phyloP scores from a whole-genome alignment of 2,113 vertebrate species.

The Dasypus novemcinctus region DNA sequence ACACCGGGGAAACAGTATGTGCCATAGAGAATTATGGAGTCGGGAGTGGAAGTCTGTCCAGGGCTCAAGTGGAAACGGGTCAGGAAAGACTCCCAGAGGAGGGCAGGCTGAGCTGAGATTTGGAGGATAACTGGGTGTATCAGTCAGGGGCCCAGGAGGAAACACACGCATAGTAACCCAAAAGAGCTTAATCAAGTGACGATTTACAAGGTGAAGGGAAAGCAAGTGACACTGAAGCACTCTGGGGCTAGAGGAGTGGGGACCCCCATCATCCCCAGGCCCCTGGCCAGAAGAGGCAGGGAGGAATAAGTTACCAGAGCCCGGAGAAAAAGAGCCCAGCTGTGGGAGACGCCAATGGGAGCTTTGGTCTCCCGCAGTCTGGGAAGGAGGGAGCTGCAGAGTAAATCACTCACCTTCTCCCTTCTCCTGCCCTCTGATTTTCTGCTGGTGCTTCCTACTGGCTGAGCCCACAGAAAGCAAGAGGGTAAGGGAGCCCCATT shows the following conservation, averaged over 20 bases:
- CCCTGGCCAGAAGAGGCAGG: not conserved
- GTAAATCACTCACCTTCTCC: not conserved
- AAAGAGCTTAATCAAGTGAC: not conserved
- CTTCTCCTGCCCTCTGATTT: not conserved
- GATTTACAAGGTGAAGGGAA: not conserved
- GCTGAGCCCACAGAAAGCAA: not conserved
- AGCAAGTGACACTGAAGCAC: too few relatives aligned
- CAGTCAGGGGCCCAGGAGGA: not conserved
- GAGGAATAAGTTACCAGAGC: not conserved
- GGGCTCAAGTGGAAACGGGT: not conserved
- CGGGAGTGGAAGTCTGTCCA: not conserved
- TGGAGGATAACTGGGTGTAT: not conserved
- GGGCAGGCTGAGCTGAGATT: not conserved
- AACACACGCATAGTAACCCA: not conserved
- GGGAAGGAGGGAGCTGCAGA: not conserved
- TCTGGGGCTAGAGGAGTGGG: not conserved
- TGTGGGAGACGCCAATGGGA: not conserved
- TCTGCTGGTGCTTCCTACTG: not conserved
- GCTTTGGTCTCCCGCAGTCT: not conserved
- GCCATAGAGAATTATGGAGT: not conserved
- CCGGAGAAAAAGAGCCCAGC: not conserved
- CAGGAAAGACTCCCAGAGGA: not conserved
- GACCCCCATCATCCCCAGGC: not conserved
- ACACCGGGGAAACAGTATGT: not conserved
- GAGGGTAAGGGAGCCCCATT: not conserved